A percentile compares a stretch with the other conserved stretches of the same genome.
Conservation (phyloP, 2,797 vertebrate species). For the Hylomyscus alleni region DNA sequence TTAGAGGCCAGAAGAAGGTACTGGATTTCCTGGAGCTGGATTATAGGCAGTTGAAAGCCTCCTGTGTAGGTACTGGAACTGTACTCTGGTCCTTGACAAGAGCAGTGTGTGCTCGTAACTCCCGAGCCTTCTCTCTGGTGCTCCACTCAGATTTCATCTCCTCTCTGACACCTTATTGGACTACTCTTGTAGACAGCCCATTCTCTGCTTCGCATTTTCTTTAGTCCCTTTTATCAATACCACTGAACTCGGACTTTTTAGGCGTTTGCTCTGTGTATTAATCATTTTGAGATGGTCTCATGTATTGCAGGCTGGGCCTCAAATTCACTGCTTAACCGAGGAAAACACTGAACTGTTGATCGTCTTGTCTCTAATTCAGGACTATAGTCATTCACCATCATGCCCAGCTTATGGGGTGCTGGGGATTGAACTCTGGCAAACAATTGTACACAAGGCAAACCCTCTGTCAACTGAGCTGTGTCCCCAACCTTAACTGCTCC, state of each 20-base stretch:
- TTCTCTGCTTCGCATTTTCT: not conserved
- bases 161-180: constrained; percentile 7
- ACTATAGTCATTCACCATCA: not conserved
- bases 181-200: not conserved
- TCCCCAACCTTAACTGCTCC: not conserved
- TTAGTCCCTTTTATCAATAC: not conserved
- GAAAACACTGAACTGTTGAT: not conserved
- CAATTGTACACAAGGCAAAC: not conserved
- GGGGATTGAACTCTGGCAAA: not conserved
- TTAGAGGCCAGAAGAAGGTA: not conserved
- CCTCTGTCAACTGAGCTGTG: not conserved
- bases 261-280: not conserved
- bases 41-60: not conserved
- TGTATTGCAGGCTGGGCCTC: not conserved
- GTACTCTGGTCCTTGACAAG: not conserved
- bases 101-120: not conserved
- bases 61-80: not conserved
- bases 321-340: not conserved
- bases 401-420: not conserved
- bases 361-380: not conserved
- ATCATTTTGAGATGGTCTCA: not conserved
- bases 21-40: not conserved
- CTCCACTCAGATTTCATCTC: constrained; percentile 15
- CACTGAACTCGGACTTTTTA: not conserved
- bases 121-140: not conserved